Evolutionary conservation across 2,113 vertebrate genomes (phyloP).

Genomic region (Grammomys dolichurus): DNA sequence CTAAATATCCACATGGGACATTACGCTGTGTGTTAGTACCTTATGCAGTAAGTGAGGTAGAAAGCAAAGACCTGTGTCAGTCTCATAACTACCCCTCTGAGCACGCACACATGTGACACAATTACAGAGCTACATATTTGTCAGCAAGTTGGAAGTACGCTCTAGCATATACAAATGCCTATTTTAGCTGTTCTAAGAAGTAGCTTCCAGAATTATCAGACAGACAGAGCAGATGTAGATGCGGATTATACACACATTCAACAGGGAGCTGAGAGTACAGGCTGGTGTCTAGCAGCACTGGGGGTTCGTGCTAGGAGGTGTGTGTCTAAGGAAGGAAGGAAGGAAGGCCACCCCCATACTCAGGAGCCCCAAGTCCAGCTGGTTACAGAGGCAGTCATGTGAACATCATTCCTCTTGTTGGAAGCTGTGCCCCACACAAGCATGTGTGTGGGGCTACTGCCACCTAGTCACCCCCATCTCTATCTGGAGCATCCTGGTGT

Average conservation of each 20-base stretch:
- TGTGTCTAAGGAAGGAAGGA: too few relatives aligned
- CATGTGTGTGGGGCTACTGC: rapidly evolving
- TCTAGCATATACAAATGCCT: background rate
- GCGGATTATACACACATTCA: background rate
- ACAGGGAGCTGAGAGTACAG: slow-evolving; percentile 22
- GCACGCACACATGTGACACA: background rate
- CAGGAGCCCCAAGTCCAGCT: rapidly evolving
- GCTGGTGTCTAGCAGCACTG: rapidly evolving
- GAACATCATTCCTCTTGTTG: background rate
- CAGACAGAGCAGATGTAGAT: background rate
- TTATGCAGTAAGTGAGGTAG: background rate
- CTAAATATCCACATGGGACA: background rate
- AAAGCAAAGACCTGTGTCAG: background rate
- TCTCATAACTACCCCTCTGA: background rate
- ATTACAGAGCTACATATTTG: background rate
- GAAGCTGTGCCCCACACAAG: background rate
- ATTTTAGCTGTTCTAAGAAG: background rate
- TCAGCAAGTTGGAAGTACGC: background rate
- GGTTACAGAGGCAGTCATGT: background rate
- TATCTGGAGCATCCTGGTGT: background rate
- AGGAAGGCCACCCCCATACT: background rate
- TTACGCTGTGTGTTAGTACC: background rate
- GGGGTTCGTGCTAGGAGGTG: background rate
- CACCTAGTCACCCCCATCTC: too few relatives aligned
- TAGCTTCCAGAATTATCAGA: slow-evolving; percentile 39